These are phyloP conservation scores for Anguilla rostrata DNA, from an alignment of 2,113 vertebrate genomes.

Conservation along the genomic window DNA sequence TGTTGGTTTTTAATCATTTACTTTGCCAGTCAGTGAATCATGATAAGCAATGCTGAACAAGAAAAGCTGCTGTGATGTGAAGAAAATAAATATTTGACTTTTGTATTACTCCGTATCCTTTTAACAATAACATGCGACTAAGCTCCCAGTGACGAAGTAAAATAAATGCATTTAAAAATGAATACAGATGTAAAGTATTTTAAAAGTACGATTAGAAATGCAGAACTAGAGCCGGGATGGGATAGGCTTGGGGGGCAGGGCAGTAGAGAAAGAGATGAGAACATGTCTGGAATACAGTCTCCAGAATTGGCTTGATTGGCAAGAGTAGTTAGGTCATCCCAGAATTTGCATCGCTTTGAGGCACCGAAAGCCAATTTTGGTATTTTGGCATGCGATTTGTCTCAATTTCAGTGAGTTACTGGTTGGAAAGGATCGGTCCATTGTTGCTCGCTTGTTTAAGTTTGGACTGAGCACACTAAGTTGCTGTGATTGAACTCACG, in stretches of 20 bases:
- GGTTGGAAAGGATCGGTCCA: background rate
- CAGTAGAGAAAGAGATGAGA: background rate
- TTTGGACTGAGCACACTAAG: background rate
- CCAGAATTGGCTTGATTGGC: background rate
- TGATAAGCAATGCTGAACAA: too few species aligned
- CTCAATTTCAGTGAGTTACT: background rate
- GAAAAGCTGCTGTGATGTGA: too few species aligned
- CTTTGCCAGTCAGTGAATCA: too few species aligned
- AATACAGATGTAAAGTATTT: background rate
- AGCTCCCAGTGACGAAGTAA: too few species aligned
- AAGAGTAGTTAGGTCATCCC: background rate
- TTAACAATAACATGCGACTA: too few species aligned
- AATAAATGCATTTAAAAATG: too few species aligned
- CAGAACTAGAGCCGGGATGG: background rate
- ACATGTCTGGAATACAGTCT: background rate
- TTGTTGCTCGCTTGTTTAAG: background rate
- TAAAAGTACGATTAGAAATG: background rate
- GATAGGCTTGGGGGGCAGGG: too few species aligned
- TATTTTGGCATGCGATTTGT: background rate
- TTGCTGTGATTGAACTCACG: background rate
- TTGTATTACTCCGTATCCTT: too few species aligned
- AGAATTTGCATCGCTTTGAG: background rate
- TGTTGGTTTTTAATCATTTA: too few species aligned
- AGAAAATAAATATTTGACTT: too few species aligned
- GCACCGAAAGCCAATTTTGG: background rate